Base-by-base conservation (phyloP, 2,888 invertebrate species). In the Lacanobia oleracea region DNA sequence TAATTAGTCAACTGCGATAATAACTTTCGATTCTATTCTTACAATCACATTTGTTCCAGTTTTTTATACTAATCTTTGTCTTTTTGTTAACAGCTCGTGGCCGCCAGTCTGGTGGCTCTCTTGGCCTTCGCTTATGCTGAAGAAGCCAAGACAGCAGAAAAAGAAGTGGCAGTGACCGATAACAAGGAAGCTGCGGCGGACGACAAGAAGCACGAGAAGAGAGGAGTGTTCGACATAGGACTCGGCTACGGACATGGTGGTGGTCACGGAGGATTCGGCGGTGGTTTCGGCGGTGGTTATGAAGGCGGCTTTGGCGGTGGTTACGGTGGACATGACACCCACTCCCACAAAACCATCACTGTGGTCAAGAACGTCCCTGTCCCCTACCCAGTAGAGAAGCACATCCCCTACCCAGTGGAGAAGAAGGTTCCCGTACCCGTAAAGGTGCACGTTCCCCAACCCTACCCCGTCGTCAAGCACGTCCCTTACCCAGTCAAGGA, bases 191-290 rank as follows among this genome's bases (percentile, higher is more conserved):
- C 95, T 86, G 94, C 96, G 77, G 93, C 91, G 63, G 96, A 93
- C 67, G 97, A 97, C 79, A 98, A 98, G 90, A 97, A 97, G 85
- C 97, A 97, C 90, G 97, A 98, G 84, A 98, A 98, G 91, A 97
- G 98, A 87, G 98, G 98, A 70, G 94, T 98, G 72, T 96, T 96
- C 86, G 94, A 96, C 72, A 90, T 91, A 79, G 96, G 96, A 82
- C 95, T 97, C 75, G 96, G 96, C 75, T 96, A 95, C 79, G 95
- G 94, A 64, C 91, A 92, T 62, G 93, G 92, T 1, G 78, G 73
- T 66, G 73, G 93, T 21, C 27, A 67, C 18, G 67, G 67, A 45
- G 66, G 66, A 48, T 67, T 67, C 27, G 67, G 68, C 5, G 67
- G 67, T 65, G 66, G 50, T 12, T 74, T 74, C 40, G 61, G 53